Evolutionary conservation across 1,140 invertebrate genomes (phyloP), one percentile per base, ranked within the genome.

Genomic region (Ruditapes philippinarum): DNA sequence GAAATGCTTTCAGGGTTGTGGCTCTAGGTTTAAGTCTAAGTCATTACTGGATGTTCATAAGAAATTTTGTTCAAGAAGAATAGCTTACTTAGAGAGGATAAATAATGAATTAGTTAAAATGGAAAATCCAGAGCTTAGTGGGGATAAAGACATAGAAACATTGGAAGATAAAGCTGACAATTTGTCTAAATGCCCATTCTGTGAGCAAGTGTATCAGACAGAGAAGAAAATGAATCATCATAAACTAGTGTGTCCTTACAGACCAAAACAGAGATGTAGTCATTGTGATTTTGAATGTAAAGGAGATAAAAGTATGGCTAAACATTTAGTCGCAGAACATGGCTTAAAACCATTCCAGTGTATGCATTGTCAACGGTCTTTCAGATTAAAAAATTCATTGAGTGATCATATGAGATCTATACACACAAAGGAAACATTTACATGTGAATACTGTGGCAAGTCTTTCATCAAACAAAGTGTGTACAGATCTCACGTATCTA

Each of bases 381-480:
- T 84, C 49, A 70, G 54, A 38, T 45, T 84, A 0, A 84, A 84
- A 57, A 45, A 45, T 31, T 84, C 82, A 0, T 51, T 84, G 11
- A 40, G 62, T 25, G 60, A 68, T 19, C 82, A 84, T 51, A 31
- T 74, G 2, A 73, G 36, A 36, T 84, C 25, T 38, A n/a, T 33
- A 2, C 82, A 84, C 45, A 84, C 62, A 7, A 31, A 31, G 9
- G 82, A 70, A 36, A 84, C 62, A 5, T 54, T 70, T n/a, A 73
- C 62, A 19, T 84, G 82, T 38, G 82, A 84, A 40, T 70, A 73
- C n/a, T 84, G 82, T 54, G 82, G 82, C 0, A 84, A 84, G 19
- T 70, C 62, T 22, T 84, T 84, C 38, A 38, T 33, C 3, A 84
- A 84, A 38, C 62, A 73, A 28, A 84, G 65, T 54, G 7, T 84